phyloP scores from a whole-genome alignment of 1,140 invertebrate species.

The Drosophila subobscura region DNA sequence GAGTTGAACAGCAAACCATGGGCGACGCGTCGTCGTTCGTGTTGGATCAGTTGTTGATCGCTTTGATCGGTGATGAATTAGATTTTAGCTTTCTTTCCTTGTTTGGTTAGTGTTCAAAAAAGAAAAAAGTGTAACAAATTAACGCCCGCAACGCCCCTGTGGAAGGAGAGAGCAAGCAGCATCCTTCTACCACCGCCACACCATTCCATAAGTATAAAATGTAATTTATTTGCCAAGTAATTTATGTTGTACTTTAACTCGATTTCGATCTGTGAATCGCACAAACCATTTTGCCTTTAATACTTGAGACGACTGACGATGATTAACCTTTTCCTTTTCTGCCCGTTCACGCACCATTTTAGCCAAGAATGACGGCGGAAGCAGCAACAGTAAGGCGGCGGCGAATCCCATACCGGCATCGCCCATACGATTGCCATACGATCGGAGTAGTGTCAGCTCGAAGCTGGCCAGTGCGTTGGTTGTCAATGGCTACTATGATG shows the following conservation, averaged over 20 bases:
- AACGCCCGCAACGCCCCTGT: no score
- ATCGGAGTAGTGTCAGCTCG: constrained; percentile 86
- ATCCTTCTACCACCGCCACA: no score
- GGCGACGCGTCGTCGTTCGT: not conserved
- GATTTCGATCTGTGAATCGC: no score
- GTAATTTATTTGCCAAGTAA: no score
- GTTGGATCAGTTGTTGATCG: not conserved
- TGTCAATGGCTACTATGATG: constrained; percentile 90
- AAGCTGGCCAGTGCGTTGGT: constrained; percentile 91
- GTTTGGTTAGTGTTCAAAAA: not conserved
- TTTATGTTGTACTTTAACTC: no score
- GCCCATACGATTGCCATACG: constrained; percentile 57
- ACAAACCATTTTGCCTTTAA: no score
- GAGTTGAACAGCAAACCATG: no score
- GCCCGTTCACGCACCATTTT: no score
- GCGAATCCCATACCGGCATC: not conserved
- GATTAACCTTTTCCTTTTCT: no score
- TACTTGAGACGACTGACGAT: no score
- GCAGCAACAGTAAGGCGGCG: constrained; percentile 1
- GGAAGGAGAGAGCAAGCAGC: no score
- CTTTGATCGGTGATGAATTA: constrained; percentile 1
- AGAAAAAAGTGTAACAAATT: not conserved
- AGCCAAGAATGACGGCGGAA: not conserved
- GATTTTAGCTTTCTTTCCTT: not conserved
- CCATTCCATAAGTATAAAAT: no score